Percentiles rank a stretch among this genome's conserved stretches.
Conservation (phyloP, 2,113 vertebrate species). For the Amblyopsis rosae region DNA sequence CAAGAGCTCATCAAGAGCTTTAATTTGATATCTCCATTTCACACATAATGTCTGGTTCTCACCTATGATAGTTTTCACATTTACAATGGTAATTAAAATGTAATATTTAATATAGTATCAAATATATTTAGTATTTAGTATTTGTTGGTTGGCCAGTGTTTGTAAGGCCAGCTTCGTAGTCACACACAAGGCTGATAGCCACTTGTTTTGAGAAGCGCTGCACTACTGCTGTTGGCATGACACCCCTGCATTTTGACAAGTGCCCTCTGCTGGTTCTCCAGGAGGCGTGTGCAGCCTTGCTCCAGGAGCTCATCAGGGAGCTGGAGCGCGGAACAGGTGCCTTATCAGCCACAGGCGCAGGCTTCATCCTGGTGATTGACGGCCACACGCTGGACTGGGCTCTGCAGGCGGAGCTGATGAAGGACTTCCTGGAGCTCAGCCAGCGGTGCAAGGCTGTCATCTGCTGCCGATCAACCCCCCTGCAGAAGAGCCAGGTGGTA, state of each 20-base stretch:
- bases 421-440: slow-evolving; percentile 80
- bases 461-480: slow-evolving; percentile 89
- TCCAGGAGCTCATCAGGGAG: slow-evolving; percentile 74
- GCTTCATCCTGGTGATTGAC: slow-evolving; percentile 80
- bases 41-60: too few species aligned
- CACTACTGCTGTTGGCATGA: background rate
- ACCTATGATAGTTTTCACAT: too few species aligned
- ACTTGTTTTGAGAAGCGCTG: too few species aligned
- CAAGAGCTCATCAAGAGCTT: too few species aligned
- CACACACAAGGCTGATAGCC: too few species aligned
- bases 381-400: slow-evolving; percentile 80
- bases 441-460: slow-evolving; percentile 81
- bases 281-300: slow-evolving; percentile 80
- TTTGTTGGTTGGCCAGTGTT: too few species aligned
- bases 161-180: too few species aligned
- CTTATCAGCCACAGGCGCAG: background rate
- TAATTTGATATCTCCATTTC: too few species aligned
- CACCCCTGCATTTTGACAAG: background rate
- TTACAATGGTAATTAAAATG: too few species aligned
- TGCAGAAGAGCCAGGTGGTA: slow-evolving; percentile 91
- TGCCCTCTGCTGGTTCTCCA: slow-evolving; percentile 49
- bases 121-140: too few species aligned
- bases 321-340: slow-evolving; percentile 49
- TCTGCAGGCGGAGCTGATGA: slow-evolving; percentile 81
- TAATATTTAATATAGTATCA: too few species aligned